Conservation (phyloP, 2,888 invertebrate species). For the Hyposoter didymator region DNA sequence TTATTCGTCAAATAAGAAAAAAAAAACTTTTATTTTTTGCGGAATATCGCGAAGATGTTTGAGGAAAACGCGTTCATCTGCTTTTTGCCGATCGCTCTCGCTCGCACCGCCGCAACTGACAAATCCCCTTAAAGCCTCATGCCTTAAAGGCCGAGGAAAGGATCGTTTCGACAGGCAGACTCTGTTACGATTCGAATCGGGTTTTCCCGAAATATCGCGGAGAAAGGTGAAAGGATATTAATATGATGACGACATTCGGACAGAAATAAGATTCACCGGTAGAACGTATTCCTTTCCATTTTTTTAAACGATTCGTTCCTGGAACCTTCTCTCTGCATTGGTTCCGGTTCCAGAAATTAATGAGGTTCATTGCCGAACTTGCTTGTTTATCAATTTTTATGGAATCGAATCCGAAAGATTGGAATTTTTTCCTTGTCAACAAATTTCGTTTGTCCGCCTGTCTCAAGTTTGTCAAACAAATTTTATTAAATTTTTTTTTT, state of each 20-base stretch:
- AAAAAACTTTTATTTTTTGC: no score
- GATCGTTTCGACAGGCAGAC: constrained; percentile 10
- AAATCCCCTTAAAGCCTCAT: background rate
- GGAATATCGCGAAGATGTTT: no score
- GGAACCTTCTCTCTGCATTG: background rate
- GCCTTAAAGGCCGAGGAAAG: constrained; percentile 17
- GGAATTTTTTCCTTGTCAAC: background rate
- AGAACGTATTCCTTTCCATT: constrained; percentile 1
- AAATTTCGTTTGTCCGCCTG: background rate
- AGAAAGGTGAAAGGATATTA: constrained; percentile 61
- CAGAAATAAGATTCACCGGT: background rate
- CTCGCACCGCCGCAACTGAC: no score
- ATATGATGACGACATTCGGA: background rate
- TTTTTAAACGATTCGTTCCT: background rate
- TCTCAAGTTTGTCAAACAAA: background rate
- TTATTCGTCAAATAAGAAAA: no score
- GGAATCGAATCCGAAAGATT: background rate
- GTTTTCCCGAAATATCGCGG: constrained; percentile 26
- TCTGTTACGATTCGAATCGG: constrained; percentile 22
- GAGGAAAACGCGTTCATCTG: no score
- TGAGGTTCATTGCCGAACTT: background rate
- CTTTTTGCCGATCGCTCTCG: no score
- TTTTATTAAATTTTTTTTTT: background rate
- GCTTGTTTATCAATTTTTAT: background rate
- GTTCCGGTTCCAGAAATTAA: background rate